Base-by-base conservation (phyloP, 2,113 vertebrate species). In the Hippocampus mohnikei region DNA sequence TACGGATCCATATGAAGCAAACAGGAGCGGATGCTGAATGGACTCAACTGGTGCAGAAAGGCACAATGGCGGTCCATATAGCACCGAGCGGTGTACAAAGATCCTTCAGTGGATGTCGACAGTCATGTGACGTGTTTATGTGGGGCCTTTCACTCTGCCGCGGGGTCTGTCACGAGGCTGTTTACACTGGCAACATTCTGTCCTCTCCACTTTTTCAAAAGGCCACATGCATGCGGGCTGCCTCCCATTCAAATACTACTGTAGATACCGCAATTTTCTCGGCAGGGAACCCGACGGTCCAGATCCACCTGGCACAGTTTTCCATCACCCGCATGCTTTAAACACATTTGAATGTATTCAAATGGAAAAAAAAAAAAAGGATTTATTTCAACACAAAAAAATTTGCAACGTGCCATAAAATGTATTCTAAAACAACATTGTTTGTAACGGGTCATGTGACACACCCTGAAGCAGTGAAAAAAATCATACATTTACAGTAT, bases 81-180 rank as follows among this genome's bases (percentile, higher is more conserved):
- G 44, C 33, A 37, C 5, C 33, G 33, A 25, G 55, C 44, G 13
- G 71, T 81, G 80, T 84, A 73, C 75, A 65, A 68, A 75, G 21
- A 4, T 55, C 52, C 21, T 11, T 3, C 65, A 67, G 71, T 58
- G 75, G 67, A 23, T 42, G 65, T 40, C 69, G 53, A 29, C 50
- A 73, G 69, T 73, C 72, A 65, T 70, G n/a, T 69, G 37, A 23
- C 46, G 44, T 71, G 76, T 89, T 86, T 84, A 70, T 72, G 80
- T 70, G 70, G 8, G 66, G 69, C 44, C 15, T 53, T 55, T 55
- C 52, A 23, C 21, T 55, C n/a, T 23, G 21, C 52, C 52, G 15
- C 21, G 52, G 52, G 52, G 67, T 50, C 15, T 41, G 20, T 42
- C 71, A 53, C 40, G 71, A 72, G 70, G 77, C 23, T 66, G 75